phyloP scores from a whole-genome alignment of 2,888 invertebrate species.

The Drosophila recens region DNA sequence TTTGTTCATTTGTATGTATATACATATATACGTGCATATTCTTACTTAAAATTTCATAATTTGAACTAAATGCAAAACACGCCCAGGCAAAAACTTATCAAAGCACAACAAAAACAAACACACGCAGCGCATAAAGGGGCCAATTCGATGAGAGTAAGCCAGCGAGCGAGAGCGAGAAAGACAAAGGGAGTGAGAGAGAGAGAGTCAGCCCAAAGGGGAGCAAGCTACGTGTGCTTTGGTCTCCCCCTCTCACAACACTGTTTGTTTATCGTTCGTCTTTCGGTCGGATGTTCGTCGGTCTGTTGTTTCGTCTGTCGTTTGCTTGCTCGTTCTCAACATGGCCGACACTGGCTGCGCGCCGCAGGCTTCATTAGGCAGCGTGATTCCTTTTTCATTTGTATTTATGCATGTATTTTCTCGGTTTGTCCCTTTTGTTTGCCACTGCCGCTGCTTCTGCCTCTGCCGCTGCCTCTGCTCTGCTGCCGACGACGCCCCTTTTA shows the following conservation, averaged over 20 bases:
- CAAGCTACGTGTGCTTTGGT: slow-evolving; percentile 35
- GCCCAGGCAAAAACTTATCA: slow-evolving; percentile 59
- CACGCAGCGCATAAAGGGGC: slow-evolving; percentile 20
- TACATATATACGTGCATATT: slow-evolving; percentile 9
- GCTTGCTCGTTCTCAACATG: slow-evolving; percentile 51
- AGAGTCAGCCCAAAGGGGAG: slow-evolving; percentile 25
- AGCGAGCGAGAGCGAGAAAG: background rate
- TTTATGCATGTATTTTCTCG: slow-evolving; percentile 58
- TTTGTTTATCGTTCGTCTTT: slow-evolving; percentile 58
- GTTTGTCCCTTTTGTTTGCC: slow-evolving; percentile 50
- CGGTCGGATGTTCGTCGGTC: slow-evolving; percentile 29
- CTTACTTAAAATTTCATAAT: slow-evolving; percentile 53
- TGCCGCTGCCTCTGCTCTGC: slow-evolving; percentile 7
- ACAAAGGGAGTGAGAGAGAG: background rate
- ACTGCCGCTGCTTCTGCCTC: slow-evolving; percentile 16
- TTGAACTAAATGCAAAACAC: slow-evolving; percentile 67
- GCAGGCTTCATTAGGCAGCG: slow-evolving; percentile 78
- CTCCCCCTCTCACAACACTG: slow-evolving; percentile 8
- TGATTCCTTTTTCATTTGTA: slow-evolving; percentile 77
- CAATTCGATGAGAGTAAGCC: slow-evolving; percentile 22
- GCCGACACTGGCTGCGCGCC: slow-evolving; percentile 60
- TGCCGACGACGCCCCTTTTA: slow-evolving; percentile 60
- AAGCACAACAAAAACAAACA: slow-evolving; percentile 36
- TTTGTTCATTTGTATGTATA: slow-evolving; percentile 9
- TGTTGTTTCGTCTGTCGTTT: slow-evolving; percentile 23